Base-by-base conservation (phyloP, 2,888 invertebrate species). In the Drosophila kokeensis region DNA sequence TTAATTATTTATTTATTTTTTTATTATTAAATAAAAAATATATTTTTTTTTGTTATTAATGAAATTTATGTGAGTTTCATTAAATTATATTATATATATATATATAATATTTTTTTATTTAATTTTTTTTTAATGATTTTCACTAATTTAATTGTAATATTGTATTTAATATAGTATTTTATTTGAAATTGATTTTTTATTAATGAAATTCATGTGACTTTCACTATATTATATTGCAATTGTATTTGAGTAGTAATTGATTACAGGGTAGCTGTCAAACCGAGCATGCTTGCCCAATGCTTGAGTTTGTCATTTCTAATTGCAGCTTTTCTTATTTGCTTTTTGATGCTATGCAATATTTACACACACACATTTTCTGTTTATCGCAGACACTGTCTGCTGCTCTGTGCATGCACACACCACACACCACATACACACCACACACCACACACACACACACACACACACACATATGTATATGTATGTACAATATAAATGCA, bases 291-390 rank as follows among this genome's bases (percentile, higher is more conserved):
- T 40, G 40, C 4, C n/a, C n/a, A n/a, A n/a, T n/a, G n/a, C n/a
- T n/a, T n/a, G 54, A 58, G 50, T 30, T 49, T 50, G 40, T 27
- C 48, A 27, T 34, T 57, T 42, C 29, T 77, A 72, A 72, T 72
- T 71, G 62, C 66, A 62, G 58, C 27, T 49, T 54, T 53, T 70
- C 49, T 77, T 65, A 66, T 77, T 72, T 77, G 40, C 66, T 40
- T 54, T 64, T 53, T 10, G 55, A 58, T 62, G 13, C 54, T 45
- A 27, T 74, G 70, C 70, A 64, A 74, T 57, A 60, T 50, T 59
- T 50, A 42, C 64, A 57, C 53, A 57, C 60, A 64, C 54, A 24
- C 21, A 24, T 21, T 69, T 54, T 53, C 60, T 60, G 60, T 50
- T 71, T 76, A 75, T 77, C 65, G 50, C 61, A 63, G 27, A 49